Conservation (phyloP, 2,797 vertebrate genomes). For the Myripristis murdjan region DNA sequence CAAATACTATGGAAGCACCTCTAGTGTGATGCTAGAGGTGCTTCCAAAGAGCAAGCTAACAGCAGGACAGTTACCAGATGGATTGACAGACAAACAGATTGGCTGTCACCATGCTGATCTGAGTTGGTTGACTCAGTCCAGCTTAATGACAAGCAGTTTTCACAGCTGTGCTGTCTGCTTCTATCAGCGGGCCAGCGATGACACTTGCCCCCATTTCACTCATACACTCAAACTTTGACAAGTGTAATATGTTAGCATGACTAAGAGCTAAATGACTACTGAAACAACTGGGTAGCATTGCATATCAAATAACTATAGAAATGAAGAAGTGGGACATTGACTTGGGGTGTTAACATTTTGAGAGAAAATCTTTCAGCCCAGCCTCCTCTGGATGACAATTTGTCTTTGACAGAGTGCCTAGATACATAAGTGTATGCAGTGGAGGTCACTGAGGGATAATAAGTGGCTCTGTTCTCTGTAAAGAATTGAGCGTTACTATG, state of each 20-base stretch:
- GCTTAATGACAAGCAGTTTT: slow-evolving; percentile 37
- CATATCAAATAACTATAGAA: background rate
- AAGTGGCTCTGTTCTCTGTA: slow-evolving; percentile 19
- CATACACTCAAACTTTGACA: background rate
- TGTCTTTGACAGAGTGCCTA: slow-evolving; percentile 14
- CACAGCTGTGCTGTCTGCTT: slow-evolving; percentile 46
- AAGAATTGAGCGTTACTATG: slow-evolving; percentile 28
- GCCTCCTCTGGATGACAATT: background rate
- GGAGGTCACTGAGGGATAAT: slow-evolving; percentile 21
- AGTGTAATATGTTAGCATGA: slow-evolving; percentile 4
- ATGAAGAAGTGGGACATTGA: background rate
- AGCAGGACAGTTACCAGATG: slow-evolving; percentile 10
- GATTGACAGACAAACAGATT: background rate
- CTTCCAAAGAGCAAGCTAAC: background rate
- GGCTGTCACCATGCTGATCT: slow-evolving; percentile 10
- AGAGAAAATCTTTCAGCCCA: background rate
- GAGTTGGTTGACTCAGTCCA: background rate
- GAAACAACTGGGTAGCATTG: background rate
- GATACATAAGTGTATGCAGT: background rate
- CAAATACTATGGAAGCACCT: background rate
- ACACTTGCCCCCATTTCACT: slow-evolving; percentile 6
- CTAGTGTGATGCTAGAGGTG: too few species aligned
- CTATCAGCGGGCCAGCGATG: slow-evolving; percentile 15
- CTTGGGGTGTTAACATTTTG: background rate
- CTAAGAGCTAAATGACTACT: background rate